Evolutionary conservation across 1,140 invertebrate species (phyloP), one percentile per base, ranked within the genome.

Genomic region (Drosophila navojoa): DNA sequence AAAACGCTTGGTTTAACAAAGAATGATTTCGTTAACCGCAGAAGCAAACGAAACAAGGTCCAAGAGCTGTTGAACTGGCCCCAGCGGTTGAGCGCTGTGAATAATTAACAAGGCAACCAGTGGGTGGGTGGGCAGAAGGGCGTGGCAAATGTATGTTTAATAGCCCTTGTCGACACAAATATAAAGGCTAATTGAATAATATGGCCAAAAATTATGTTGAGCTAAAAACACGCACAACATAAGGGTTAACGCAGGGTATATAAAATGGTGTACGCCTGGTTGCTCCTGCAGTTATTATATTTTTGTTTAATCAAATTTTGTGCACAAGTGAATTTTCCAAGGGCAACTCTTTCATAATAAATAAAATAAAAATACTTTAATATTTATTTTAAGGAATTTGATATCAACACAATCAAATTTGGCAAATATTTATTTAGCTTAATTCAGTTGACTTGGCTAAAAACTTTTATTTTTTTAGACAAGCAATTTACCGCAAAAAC

Each of bases 181-280:
- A 22, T 0, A 78, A 76, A 53, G 72, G 76, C 70, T 74, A 84
- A 84, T 84, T 84, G 64, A 79, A 69, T 71, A 64, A 84, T 79
- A 71, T 84, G 53, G 80, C 59, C 71, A 64, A 70, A 81, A 81
- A 82, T 63, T 29, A 62, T 67, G 50, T 53, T 25, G 47, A 59
- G 62, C 50, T 54, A 10, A 6, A 25, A 9, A 0, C 16, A 45
- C 2, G 42, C 5, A 15, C 42, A 45, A 7, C 32, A 35, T 35
- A 35, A 35, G 32, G 32, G 32, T 35, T 35, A 35, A 35, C 6
- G 9, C 5, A 10, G 9, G 7, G 11, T 13, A 4, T 4, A 38
- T 13, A 3, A 13, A 38, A 38, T 38, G 1, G 3, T 3, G 13
- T 38, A 2, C 19, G 32, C 32, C 44, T 32, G 38, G 38, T 54